Evolutionary conservation across 1,140 invertebrate species (phyloP), one percentile per base, ranked within the genome.

Genomic region (Forficula auricularia): DNA sequence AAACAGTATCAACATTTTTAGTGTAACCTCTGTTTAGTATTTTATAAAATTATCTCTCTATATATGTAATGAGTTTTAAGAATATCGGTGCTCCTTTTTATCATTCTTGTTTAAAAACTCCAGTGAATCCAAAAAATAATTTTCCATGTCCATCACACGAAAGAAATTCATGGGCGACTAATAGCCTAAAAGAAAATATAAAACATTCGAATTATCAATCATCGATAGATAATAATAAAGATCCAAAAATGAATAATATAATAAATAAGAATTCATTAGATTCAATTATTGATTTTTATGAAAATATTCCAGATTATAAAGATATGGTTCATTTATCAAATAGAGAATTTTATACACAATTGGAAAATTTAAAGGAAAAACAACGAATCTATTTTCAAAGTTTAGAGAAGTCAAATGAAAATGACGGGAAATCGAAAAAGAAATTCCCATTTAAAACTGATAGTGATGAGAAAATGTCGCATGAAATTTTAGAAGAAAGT

Each of bases 291-390:
- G 69, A 76, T 30, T 79, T 79, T 56, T 65, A 72, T 27, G 63
- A 67, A 20, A 78, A 73, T 42, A 78, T 79, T 50, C 77, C 77
- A 3, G 74, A 78, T 51, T 79, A 79, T 48, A 67, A 65, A 31
- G 75, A 79, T 33, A 61, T 79, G 10, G 67, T 75, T 54, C 73
- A 79, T 61, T 58, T 79, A 36, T 69, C 75, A 0, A 70, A 72
- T 42, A 67, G 68, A 46, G 75, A 79, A 44, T 79, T 79, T 57
- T 72, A 72, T 55, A 68, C 66, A 14, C 72, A 72, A 20, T 52
- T 80, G 16, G 68, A 73, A 53, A 64, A 63, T 39, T 55, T 79
- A n/a, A 70, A 71, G 43, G 66, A 75, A 42, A 75, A 72, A 49
- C 75, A 77, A 50, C 65, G 65, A 44, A 53, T 67, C 13, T 65